A percentile compares a stretch with the other conserved stretches of the same genome.
Evolutionary conservation across 1,140 invertebrate species (phyloP).

Genomic region (Cyrtorhinus lividipennis): DNA sequence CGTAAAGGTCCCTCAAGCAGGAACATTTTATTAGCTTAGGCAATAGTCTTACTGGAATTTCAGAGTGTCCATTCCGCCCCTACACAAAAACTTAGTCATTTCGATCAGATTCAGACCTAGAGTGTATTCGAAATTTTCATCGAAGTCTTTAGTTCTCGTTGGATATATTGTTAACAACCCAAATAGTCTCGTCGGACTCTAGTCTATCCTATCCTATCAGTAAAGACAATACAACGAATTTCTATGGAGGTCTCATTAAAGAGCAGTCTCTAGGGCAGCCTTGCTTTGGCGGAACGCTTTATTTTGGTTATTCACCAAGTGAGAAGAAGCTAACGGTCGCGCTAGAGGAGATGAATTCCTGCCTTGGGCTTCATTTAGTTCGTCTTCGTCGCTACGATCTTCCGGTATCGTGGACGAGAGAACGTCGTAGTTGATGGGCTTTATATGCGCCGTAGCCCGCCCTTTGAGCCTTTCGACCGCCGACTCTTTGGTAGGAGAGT

Average conservation of each 20-base stretch:
- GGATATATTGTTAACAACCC: too few relatives aligned
- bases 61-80: too few relatives aligned
- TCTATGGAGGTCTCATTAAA: too few relatives aligned
- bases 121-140: too few relatives aligned
- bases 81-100: too few relatives aligned
- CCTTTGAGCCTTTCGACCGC: slow-evolving; percentile 57
- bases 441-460: slow-evolving; percentile 26
- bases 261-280: slow-evolving; percentile 22
- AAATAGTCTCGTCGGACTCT: too few relatives aligned
- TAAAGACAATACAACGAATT: too few relatives aligned
- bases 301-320: slow-evolving; percentile 21
- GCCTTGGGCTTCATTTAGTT: slow-evolving; percentile 8
- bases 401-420: slow-evolving; percentile 73
- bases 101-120: too few relatives aligned
- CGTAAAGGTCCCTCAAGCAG: not conserved
- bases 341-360: not conserved
- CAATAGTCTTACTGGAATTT: too few relatives aligned
- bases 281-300: slow-evolving; percentile 19
- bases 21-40: not conserved
- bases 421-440: slow-evolving; percentile 44
- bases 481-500: slow-evolving; percentile 41
- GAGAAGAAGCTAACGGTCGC: slow-evolving; percentile 11
- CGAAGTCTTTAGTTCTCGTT: too few relatives aligned
- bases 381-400: slow-evolving; percentile 55
- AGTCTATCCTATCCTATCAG: too few relatives aligned